Percentiles rank a stretch among this genome's conserved stretches.
phyloP scores from a whole-genome alignment of 2,113 vertebrate genomes.

The Ageneiosus marmoratus region DNA sequence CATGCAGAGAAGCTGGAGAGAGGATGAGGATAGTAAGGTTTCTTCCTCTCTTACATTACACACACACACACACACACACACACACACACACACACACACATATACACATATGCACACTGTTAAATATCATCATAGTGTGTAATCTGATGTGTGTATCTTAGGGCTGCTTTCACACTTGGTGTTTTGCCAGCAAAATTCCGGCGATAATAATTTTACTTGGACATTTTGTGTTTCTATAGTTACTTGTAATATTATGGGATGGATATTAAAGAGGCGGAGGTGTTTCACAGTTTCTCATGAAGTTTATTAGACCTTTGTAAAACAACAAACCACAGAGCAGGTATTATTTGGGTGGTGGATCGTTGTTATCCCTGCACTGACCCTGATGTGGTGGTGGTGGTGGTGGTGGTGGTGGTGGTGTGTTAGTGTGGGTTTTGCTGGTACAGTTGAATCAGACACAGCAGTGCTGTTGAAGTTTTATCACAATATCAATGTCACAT shows the following conservation, averaged over 20 bases:
- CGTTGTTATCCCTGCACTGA: no score
- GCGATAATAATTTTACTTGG: not conserved
- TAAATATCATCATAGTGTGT: not conserved
- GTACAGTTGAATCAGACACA: no score
- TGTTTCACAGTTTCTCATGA: no score
- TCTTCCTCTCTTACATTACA: not conserved
- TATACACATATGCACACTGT: not conserved
- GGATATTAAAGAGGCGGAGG: no score
- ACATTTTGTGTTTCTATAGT: not conserved
- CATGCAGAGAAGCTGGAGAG: constrained; percentile 90
- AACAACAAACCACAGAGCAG: no score
- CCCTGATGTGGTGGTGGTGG: no score
- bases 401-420: no score
- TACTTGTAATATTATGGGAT: not conserved
- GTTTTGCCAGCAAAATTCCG: not conserved
- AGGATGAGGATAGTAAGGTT: constrained; percentile 86
- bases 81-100: not conserved
- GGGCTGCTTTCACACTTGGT: not conserved
- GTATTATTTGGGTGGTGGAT: no score
- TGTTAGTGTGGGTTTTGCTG: no score
- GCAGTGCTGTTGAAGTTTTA: no score
- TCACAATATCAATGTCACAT: no score
- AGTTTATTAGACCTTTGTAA: no score
- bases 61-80: not conserved
- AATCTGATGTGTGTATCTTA: not conserved